Conservation (phyloP, 2,113 vertebrate species). For the Spermophilus dauricus region DNA sequence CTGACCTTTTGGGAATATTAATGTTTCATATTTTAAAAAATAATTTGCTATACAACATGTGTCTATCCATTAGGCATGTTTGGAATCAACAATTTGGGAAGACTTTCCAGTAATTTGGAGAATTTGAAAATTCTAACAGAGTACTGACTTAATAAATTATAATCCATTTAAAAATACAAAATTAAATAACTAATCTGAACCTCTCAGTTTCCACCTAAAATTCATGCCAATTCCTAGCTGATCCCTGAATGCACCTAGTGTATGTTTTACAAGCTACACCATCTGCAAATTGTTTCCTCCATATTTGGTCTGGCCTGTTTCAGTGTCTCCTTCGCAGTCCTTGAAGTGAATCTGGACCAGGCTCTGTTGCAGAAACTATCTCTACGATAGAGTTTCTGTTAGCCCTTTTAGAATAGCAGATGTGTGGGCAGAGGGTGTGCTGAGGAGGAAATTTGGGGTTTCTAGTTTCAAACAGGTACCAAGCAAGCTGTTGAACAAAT, state of each 20-base stretch:
- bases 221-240: background rate
- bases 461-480: background rate
- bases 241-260: background rate
- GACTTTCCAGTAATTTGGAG: background rate
- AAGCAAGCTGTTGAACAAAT: background rate
- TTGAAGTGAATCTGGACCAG: background rate
- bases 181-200: background rate
- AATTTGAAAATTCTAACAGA: constrained; percentile 10
- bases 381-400: background rate
- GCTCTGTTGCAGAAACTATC: background rate
- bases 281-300: background rate
- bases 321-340: background rate
- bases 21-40: background rate
- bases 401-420: background rate
- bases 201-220: background rate
- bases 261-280: background rate
- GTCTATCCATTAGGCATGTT: background rate
- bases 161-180: background rate
- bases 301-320: background rate
- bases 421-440: background rate
- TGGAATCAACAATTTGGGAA: background rate
- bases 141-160: background rate
- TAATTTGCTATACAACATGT: background rate
- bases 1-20: background rate
- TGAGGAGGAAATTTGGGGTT: background rate